phyloP scores from a whole-genome alignment of 1,140 invertebrate species.

The Marisa cornuarietis region DNA sequence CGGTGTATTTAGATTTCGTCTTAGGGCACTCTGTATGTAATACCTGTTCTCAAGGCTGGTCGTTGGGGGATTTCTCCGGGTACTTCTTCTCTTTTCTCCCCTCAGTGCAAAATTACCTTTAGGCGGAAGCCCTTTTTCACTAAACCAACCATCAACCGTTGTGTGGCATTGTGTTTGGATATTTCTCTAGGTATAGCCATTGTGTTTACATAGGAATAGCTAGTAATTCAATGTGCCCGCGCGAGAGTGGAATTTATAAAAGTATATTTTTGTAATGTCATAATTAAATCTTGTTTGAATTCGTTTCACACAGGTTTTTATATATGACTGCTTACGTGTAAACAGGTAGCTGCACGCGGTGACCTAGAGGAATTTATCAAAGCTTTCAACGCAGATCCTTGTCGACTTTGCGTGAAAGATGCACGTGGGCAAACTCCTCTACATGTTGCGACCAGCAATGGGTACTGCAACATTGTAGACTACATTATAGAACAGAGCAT shows the following conservation, averaged over 20 bases:
- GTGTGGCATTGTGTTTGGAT: too few species aligned
- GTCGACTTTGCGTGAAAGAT: constrained; percentile 76
- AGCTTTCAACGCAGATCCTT: constrained; percentile 75
- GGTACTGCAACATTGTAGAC: constrained; percentile 78
- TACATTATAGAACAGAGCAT: constrained; percentile 78
- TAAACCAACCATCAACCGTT: too few species aligned
- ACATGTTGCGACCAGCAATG: constrained; percentile 81
- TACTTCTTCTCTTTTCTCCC: too few species aligned
- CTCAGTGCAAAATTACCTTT: too few species aligned
- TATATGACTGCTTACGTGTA: background rate
- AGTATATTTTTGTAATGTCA: background rate
- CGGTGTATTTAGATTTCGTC: too few species aligned
- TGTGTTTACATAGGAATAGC: too few species aligned
- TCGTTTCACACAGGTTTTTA: background rate
- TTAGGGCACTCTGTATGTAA: too few species aligned
- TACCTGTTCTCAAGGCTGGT: too few species aligned
- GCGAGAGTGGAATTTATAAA: background rate
- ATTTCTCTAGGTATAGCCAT: too few species aligned
- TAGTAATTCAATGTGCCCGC: too few species aligned
- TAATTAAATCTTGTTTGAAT: background rate
- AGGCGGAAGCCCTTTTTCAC: too few species aligned
- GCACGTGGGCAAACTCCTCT: constrained; percentile 77
- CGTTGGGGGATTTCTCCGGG: too few species aligned
- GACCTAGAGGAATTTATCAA: constrained; percentile 82
- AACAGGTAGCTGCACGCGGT: constrained; percentile 82